These are phyloP conservation scores for Hemitrygon akajei DNA, from an alignment of 2,797 vertebrate species.

Conservation along the genomic window DNA sequence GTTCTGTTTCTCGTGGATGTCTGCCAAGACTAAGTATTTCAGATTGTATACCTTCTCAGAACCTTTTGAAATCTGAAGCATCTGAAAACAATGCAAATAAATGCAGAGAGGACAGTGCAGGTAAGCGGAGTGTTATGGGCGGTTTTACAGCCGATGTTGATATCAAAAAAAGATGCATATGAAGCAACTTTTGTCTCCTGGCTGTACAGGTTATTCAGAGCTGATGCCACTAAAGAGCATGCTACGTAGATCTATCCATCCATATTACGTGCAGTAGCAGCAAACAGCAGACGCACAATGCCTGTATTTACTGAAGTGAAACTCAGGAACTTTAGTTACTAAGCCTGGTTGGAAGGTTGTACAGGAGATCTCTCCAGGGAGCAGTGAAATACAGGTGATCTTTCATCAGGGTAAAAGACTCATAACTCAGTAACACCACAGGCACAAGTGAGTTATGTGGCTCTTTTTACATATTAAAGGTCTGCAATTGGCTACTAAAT, in stretches of 20 bases:
- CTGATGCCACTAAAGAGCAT: not conserved
- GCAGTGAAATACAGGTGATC: conserved; percentile 36
- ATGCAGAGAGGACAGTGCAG: not conserved
- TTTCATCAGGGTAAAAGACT: conserved; percentile 30
- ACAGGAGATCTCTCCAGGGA: conserved; percentile 5
- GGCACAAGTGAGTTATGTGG: conserved; percentile 13
- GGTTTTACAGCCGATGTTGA: not conserved
- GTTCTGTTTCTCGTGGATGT: no score
- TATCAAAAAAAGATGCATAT: not conserved
- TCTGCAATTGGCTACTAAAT: conserved; percentile 29
- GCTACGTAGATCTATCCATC: not conserved
- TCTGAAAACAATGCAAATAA: not conserved
- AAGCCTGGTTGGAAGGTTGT: conserved; percentile 22
- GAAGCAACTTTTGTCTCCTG: not conserved
- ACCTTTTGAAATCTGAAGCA: no score
- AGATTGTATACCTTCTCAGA: no score
- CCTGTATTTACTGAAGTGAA: conserved; percentile 30
- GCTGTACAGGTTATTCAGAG: not conserved
- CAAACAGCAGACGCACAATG: conserved; percentile 15
- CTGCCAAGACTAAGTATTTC: no score
- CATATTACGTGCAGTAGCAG: not conserved
- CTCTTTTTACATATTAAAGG: conserved; percentile 18
- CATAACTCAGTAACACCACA: conserved; percentile 19
- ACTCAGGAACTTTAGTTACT: conserved; percentile 27
- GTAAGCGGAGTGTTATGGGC: not conserved